Base-by-base conservation (phyloP, 2,113 vertebrate species). In the Cheirogaleus medius region DNA sequence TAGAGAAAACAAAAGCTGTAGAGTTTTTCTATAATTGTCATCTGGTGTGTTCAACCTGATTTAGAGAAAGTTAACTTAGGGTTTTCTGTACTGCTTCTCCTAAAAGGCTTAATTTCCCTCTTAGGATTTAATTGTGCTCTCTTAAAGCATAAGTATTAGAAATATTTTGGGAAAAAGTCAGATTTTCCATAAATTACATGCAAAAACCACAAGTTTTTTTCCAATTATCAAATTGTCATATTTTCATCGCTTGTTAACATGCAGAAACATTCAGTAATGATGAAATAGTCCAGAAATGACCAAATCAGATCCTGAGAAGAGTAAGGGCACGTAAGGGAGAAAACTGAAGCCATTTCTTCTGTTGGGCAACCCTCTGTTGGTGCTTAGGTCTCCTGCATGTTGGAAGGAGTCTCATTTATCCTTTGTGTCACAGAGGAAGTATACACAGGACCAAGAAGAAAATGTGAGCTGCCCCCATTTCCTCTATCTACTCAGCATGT, bases 151-250 rank as follows among this genome's bases (percentile, higher is more conserved):
- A 73, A 54, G 76, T 77, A 73, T 64, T 60, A 74, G 66, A 91
- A 82, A 49, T 82, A 34, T 56, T 84, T 86, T 12, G 9, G 37
- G 1, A 49, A 94, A 73, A 85, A 74, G 27, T 74, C 80, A 29
- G 5, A 37, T 92, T 94, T 97, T 96, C 27, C 66, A 60, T 77
- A 82, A 81, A 90, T 89, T 63, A 58, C 39, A 47, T 69, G 66
- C 56, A 86, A 96, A 88, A 90, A 13, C 15, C 15, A 77, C 14
- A 91, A 80, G 12, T 84, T 83, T 84, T 83, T 68, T 86, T 52
- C 18, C 18, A 32, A 68, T 58, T 52, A 71, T 74, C 34, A 82
- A 54, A n/a, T 92, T 84, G 81, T 82, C 47, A 69, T 49, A 34
- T 86, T 91, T 52, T 25, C 25, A 68, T 69, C 71, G 44, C 60